These are phyloP conservation scores for Phocoena phocoena DNA, from an alignment of 2,113 vertebrate species.

Conservation along the genomic window DNA sequence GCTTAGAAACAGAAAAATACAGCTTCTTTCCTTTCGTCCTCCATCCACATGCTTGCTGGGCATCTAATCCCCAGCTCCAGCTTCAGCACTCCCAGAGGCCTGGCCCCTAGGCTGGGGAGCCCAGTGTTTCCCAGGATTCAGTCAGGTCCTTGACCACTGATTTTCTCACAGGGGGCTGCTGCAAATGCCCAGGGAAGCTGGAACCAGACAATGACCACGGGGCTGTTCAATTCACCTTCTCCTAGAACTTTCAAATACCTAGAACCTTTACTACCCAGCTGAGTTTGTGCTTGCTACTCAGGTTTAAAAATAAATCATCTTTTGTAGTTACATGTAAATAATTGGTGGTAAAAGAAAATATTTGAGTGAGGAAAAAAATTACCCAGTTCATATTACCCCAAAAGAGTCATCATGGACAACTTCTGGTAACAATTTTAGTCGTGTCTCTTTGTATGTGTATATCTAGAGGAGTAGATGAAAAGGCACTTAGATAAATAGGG, in stretches of 20 bases:
- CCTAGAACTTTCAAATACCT: neutral
- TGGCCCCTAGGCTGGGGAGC: neutral
- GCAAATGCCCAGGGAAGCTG: neutral
- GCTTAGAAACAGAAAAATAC: neutral
- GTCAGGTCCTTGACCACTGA: neutral
- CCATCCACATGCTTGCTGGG: neutral
- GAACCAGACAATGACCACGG: neutral
- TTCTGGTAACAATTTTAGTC: neutral
- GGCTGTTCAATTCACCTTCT: neutral
- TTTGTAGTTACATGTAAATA: neutral
- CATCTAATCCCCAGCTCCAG: neutral
- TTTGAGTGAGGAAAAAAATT: constrained; percentile 2
- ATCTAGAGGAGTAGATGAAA: neutral
- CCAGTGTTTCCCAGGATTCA: neutral
- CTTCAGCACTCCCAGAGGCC: neutral
- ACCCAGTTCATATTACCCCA: neutral
- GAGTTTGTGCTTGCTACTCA: neutral
- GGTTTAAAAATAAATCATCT: neutral
- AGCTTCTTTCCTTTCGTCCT: neutral
- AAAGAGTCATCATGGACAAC: neutral
- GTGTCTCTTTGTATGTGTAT: neutral
- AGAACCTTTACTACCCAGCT: neutral
- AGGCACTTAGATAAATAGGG: neutral
- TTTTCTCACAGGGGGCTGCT: fast-evolving
- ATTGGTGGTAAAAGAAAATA: neutral